phyloP scores from a whole-genome alignment of 2,888 invertebrate species.

The Graphium colonna region DNA sequence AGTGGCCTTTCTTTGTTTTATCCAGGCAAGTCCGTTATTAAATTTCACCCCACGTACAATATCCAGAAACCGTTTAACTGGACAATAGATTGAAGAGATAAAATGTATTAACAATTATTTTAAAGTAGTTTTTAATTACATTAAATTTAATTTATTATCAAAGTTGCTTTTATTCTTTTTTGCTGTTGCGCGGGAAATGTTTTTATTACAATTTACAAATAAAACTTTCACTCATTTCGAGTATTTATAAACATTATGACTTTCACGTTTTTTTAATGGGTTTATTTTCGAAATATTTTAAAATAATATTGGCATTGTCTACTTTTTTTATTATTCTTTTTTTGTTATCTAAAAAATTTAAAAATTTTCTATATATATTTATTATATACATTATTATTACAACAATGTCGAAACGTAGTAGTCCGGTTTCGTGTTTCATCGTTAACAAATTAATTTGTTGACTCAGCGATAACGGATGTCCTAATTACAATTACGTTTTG shows the following conservation, averaged over 20 bases:
- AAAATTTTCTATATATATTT: no score
- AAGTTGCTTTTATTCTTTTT: neutral
- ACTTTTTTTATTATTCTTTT: no score
- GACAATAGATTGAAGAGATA: constrained; percentile 27
- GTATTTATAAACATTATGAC: neutral
- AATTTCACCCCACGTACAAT: constrained; percentile 38
- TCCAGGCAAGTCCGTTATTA: constrained; percentile 43
- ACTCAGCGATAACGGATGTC: constrained; percentile 1
- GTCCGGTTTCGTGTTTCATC: no score
- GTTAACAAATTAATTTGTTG: no score
- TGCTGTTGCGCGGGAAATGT: neutral
- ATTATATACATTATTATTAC: no score
- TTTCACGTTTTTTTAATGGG: no score
- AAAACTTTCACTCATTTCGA: neutral
- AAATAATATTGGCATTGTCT: no score
- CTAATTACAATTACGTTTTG: constrained; percentile 7
- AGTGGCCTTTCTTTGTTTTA: constrained; percentile 74
- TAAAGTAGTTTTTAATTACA: constrained; percentile 4
- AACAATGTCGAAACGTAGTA: no score
- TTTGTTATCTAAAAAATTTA: no score
- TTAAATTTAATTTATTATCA: neutral
- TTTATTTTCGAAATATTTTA: no score
- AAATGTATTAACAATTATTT: constrained; percentile 14
- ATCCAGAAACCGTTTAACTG: constrained; percentile 30
- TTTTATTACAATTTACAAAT: neutral